These are phyloP conservation scores for Lydus trimaculatus DNA, from an alignment of 2,888 invertebrate genomes.

Conservation along the genomic window DNA sequence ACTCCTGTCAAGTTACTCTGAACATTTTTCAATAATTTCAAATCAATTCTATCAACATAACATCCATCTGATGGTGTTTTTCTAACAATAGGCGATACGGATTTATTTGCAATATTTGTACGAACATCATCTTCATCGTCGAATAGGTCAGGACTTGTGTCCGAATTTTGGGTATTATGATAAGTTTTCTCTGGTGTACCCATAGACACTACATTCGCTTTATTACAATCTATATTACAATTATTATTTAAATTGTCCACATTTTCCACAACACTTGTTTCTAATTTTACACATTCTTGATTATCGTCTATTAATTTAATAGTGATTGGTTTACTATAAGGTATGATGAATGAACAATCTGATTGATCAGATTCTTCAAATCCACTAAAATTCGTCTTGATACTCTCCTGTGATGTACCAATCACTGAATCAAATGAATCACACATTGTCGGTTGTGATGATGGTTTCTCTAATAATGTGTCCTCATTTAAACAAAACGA, in stretches of 20 bases:
- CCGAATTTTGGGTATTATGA: constrained; percentile 41
- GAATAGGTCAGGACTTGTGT: constrained; percentile 69
- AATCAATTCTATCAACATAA: constrained; percentile 54
- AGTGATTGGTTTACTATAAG: constrained; percentile 32
- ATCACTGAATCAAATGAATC: constrained; percentile 39
- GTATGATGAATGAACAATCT: constrained; percentile 37
- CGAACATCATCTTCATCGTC: constrained; percentile 62
- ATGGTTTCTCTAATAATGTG: constrained; percentile 50
- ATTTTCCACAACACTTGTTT: constrained; percentile 15
- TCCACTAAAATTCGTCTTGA: constrained; percentile 39
- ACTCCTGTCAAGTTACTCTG: constrained; percentile 73
- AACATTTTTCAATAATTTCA: constrained; percentile 58
- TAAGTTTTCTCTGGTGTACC: constrained; percentile 48
- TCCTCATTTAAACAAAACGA: constrained; percentile 54
- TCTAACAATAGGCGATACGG: constrained; percentile 13
- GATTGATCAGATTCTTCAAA: constrained; percentile 39
- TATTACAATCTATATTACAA: constrained; percentile 20
- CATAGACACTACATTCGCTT: constrained; percentile 40
- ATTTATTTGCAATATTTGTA: constrained; percentile 18
- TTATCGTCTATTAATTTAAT: background rate
- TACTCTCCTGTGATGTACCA: constrained; percentile 36
- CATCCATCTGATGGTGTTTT: constrained; percentile 40
- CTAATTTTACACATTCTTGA: background rate
- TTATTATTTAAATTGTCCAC: constrained; percentile 17
- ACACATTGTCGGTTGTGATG: constrained; percentile 29